Evolutionary conservation across 30 jellyfish, hydroid and myxozoan species (phyloP).

Genomic region (Hydra vulgaris): DNA sequence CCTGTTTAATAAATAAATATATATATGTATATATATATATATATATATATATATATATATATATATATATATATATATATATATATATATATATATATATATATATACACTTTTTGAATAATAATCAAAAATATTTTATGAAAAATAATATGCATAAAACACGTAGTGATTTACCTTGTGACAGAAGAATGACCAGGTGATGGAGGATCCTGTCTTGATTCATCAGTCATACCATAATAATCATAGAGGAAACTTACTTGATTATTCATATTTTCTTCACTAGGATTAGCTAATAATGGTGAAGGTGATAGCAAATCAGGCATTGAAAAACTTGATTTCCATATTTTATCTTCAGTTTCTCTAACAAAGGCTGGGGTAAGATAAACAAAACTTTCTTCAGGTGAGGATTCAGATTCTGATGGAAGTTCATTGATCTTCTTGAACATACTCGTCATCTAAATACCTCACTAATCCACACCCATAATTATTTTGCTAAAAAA

Average conservation of each 20-base stretch:
- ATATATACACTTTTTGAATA: no score
- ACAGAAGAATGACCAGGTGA: slow-evolving; percentile 58
- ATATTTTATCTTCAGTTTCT: slow-evolving; percentile 48
- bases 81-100: no score
- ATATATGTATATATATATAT: no score
- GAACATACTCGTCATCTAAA: no score
- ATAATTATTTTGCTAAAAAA: no score
- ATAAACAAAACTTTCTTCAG: slow-evolving; percentile 22
- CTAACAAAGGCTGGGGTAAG: slow-evolving; percentile 23
- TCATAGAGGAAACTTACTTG: slow-evolving; percentile 65
- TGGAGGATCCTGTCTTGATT: slow-evolving; percentile 78
- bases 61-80: no score
- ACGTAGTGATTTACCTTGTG: slow-evolving; percentile 13
- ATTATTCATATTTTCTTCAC: slow-evolving; percentile 35
- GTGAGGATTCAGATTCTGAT: slow-evolving; percentile 26
- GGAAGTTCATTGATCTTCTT: no score
- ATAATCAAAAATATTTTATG: no score
- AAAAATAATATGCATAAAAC: background rate
- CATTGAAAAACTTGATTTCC: slow-evolving; percentile 44
- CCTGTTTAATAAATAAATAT: no score
- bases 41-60: no score
- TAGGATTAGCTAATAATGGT: slow-evolving; percentile 25
- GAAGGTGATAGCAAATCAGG: slow-evolving; percentile 30
- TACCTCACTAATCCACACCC: no score
- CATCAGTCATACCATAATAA: slow-evolving; percentile 87